Evolutionary conservation across 2,113 vertebrate genomes (phyloP), one percentile per base, ranked within the genome.

Genomic region (Pimephales promelas): DNA sequence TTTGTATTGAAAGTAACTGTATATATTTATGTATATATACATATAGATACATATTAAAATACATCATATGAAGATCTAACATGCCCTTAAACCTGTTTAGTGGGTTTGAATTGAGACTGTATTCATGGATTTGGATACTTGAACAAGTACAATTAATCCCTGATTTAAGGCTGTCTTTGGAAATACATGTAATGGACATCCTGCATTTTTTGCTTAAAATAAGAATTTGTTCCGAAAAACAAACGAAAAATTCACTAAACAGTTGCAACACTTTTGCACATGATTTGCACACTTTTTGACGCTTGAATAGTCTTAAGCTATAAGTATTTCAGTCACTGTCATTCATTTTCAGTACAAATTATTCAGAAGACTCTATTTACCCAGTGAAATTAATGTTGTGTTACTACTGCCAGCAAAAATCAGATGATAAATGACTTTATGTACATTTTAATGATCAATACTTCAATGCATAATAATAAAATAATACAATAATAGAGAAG

Each of bases 41-140:
- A 91, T 92, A 92, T 88, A 92, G 89, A 92, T 92, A 92, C 90
- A 92, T 84, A 84, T 78, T 82, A 90, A 88, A 86, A 90, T 74
- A 86, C 84, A 71, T 89, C 88, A 87, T 88, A 87, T 82, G 86
- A 84, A 77, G 90, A 91, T 87, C 89, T 89, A 88, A 90, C 87
- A 89, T 89, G 87, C 89, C 87, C 89, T 82, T 89, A 84, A 83
- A 70, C 36, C 64, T 71, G 74, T 83, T 68, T 61, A 85, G n/a
- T 45, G 87, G 81, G 86, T 88, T 85, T 89, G 73, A 79, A 71
- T 68, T 83, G 85, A 87, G 40, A 82, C 83, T 87, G 82, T 86
- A 59, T 87, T 84, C 81, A 83, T 82, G 18, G 43, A 81, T 89
- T 86, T 59, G 76, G 66, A 77, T 77, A 79, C 68, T 78, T 85